Base-by-base conservation (phyloP, 2,888 invertebrate species). In the Apeira syringaria region DNA sequence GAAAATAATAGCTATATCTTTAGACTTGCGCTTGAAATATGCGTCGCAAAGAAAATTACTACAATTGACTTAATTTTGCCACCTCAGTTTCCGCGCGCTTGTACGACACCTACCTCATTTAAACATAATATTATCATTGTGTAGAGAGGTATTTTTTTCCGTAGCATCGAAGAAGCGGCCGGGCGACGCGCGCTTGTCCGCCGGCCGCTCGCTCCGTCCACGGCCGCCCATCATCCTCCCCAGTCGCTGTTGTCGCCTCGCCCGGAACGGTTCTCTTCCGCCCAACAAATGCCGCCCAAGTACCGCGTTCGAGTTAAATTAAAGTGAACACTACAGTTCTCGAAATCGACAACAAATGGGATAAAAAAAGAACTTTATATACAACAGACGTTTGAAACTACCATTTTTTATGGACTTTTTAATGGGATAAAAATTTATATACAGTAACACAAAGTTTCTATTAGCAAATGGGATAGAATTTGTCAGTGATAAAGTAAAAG, bases 261-360 rank as follows among this genome's bases (percentile, higher is more conserved):
- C 32, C 11, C 38, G 12, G 46, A 33, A 25, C 56, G 40, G 47
- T 47, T 27, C 35, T 29, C 26, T 32, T 32, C 18, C 45, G 38
- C 53, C 50, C 30, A 44, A 48, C 52, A 37, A 81, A 82, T 85
- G 83, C 78, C 74, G 77, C 80, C 73, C 42, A 76, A 61, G 40
- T 72, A 68, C 48, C 80, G 80, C 43, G 73, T 79, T 28, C 79
- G 87, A 51, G 87, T 86, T 53, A 87, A 87, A 72, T 82, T 86
- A 73, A 84, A 83, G 73, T 65, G 56, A 66, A 30, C 32, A 41
- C 44, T 31, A 15, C 15, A 24, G 9, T 43, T 15, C 29, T 36
- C 31, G 13, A 43, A 50, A 53, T 20, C 40, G 32, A 47, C 26
- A 57, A 75, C 78, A 75, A 82, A 83, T 81, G 84, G 83, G 82